Evolutionary conservation across 2,888 invertebrate species (phyloP), one percentile per base, ranked within the genome.

Genomic region (Perdita meconis): DNA sequence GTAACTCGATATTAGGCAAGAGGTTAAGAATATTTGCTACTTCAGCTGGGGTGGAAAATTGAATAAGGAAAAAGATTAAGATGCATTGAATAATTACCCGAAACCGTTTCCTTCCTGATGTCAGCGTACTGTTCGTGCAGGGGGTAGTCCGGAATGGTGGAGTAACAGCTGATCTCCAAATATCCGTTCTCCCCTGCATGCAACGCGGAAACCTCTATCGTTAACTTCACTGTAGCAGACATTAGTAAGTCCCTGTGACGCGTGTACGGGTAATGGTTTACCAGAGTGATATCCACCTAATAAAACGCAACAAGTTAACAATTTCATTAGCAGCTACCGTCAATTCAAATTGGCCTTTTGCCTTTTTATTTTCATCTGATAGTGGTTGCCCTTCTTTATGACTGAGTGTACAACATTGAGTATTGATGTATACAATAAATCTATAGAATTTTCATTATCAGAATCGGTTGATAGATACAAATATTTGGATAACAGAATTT

Each of bases 111-210:
- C 82, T 95, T 95, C 90, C 95, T 95, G 82, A 95, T 93, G 90
- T 97, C 96, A 61, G 96, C 96, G 88, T 95, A 97, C 83, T 95
- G 94, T 86, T 95, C 96, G 66, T 95, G 95, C 16, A 94, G 95
- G 22, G 96, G 94, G 83, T 95, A 95, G 71, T 95, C 95, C 0
- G 97, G 97, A 84, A 97, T 97, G 60, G 97, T 96, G 44, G 96
- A 95, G 77, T 96, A 94, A 89, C 97, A 97, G 38, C 96, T 96
- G 73, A 97, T 94, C 89, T 95, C 95, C 80, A 96, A 93, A 67
- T 94, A 93, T 0, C 96, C 96, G 85, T 96, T 95, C 34, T 94
- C 95, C 2, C 95, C 95, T 36, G 95, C 94, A 84, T 95, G 95
- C 50, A 96, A 93, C 84, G 95, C 95, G 1, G 95, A 95, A 83